A percentile compares a stretch with the other conserved stretches of the same genome.
Conservation (phyloP, 2,888 invertebrate genomes). For the Lasioglossum villosulum region DNA sequence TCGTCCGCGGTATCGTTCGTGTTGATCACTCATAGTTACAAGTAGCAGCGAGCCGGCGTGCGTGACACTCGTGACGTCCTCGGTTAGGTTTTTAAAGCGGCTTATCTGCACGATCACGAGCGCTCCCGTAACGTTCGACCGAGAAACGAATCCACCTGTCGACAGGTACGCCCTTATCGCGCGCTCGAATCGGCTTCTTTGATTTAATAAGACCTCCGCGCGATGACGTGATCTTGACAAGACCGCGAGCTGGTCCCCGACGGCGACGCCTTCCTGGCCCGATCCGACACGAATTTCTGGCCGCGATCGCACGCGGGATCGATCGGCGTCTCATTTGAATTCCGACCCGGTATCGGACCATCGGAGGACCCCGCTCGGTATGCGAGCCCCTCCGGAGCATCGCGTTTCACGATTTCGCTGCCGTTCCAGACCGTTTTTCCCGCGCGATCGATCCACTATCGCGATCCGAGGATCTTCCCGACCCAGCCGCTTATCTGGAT, state of each 20-base stretch:
- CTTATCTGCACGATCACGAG: constrained; percentile 56
- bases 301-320: constrained; percentile 34
- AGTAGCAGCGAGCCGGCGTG: constrained; percentile 54
- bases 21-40: constrained; percentile 69
- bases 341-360: constrained; percentile 76
- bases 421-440: constrained; percentile 29
- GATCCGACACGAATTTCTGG: background rate
- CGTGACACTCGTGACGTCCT: constrained; percentile 69
- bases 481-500: constrained; percentile 25
- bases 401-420: constrained; percentile 49
- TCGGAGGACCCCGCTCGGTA: constrained; percentile 72
- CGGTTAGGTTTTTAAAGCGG: constrained; percentile 57
- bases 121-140: constrained; percentile 58
- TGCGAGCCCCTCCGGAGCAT: constrained; percentile 48
- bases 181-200: constrained; percentile 59
- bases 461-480: constrained; percentile 17
- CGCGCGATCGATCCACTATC: constrained; percentile 24
- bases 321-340: constrained; percentile 72
- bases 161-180: constrained; percentile 68
- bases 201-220: constrained; percentile 75
- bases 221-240: constrained; percentile 74
- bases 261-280: constrained; percentile 15
- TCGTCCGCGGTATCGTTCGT: constrained; percentile 63
- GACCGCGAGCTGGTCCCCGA: constrained; percentile 24
- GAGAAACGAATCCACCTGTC: constrained; percentile 72